A percentile compares a stretch with the other conserved stretches of the same genome.
phyloP scores from a whole-genome alignment of 2,888 invertebrate species.

The Caradrina kadenii region DNA sequence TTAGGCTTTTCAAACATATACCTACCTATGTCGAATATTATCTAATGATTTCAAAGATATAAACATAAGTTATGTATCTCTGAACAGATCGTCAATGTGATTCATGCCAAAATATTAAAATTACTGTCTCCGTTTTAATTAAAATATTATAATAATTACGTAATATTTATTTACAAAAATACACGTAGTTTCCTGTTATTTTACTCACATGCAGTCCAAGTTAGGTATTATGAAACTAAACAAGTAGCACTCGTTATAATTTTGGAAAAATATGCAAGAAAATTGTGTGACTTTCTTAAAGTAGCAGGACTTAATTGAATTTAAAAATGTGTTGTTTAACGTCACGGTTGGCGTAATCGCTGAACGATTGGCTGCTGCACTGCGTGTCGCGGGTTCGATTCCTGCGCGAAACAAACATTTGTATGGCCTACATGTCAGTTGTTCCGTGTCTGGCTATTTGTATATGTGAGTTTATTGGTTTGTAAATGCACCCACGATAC shows the following conservation, averaged over 20 bases:
- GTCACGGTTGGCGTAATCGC: too few relatives aligned
- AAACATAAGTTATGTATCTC: not conserved
- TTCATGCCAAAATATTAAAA: constrained; percentile 1
- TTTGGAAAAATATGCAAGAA: not conserved
- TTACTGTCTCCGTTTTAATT: not conserved
- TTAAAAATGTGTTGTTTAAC: not conserved
- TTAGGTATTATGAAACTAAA: constrained; percentile 8
- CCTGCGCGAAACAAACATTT: too few relatives aligned
- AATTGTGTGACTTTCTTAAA: not conserved
- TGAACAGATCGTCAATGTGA: not conserved
- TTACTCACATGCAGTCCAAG: not conserved
- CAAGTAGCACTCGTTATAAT: not conserved
- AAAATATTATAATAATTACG: constrained; percentile 8
- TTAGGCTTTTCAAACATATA: too few relatives aligned
- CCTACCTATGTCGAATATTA: not conserved
- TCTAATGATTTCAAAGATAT: not conserved
- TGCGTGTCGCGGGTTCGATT: too few relatives aligned
- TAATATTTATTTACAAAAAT: constrained; percentile 20
- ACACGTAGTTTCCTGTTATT: not conserved
- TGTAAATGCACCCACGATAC: too few relatives aligned
- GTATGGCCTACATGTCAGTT: too few relatives aligned
- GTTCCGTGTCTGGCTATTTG: too few relatives aligned
- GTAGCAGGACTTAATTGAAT: not conserved
- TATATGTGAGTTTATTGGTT: too few relatives aligned
- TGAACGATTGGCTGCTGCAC: too few relatives aligned